Base-by-base conservation (phyloP, 2,888 invertebrate species). In the Melikaiella ostensackeni region DNA sequence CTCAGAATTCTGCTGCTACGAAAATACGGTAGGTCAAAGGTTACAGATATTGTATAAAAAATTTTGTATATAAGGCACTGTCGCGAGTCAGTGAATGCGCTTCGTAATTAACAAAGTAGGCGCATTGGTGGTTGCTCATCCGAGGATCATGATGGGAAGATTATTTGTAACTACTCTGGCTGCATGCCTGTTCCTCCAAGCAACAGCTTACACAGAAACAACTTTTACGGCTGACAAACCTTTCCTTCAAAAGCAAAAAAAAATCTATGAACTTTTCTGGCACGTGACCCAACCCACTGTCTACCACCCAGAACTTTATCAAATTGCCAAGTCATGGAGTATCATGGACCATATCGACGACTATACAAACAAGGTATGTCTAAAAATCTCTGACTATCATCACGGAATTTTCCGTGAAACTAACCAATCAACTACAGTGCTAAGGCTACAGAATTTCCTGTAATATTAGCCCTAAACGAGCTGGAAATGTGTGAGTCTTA, bases 241-340 rank as follows among this genome's bases (percentile, higher is more conserved):
- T 13, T 90, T 90, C 76, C 87, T 93, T 64, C 85, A 90, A 78
- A 91, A 89, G 66, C 93, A 93, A 84, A 92, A 92, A 85, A 91
- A 90, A 80, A 86, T 93, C 74, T 89, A 93, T 57, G 88, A 91
- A 8, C 91, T 94, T 6, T 92, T 93, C 82, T 90, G 92, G 85
- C 91, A 92, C 79, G 88, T 92, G 11, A 89, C 92, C 42, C 93
- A 91, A 75, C 88, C 89, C 0, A 87, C 86, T 21, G 79, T 86
- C n/a, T 86, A 84, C 13, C 79, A 85, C n/a, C 83, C 87, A 9
- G 87, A 88, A 57, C 84, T 89, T 13, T 84, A 88, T 73, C 83
- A 86, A 74, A 84, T 78, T 55, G 87, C 88, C 1, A 85, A 85
- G 11, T 78, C 84, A 6, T 89, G 84, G 83, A 86, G 80, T 78